Conservation (phyloP, 2,797 vertebrate genomes). For the Harpagifer antarcticus region DNA sequence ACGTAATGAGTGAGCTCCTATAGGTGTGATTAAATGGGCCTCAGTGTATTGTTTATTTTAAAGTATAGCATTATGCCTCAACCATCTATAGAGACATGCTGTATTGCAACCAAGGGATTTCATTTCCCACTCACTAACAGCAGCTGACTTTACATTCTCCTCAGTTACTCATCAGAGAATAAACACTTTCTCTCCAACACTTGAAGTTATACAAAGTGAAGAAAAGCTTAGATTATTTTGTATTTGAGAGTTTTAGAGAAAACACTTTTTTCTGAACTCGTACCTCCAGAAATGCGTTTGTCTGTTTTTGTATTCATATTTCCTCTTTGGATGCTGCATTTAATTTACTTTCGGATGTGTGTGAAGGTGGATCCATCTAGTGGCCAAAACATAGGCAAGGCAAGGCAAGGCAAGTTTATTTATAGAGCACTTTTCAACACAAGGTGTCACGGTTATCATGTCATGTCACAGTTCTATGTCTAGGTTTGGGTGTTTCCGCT, state of each 20-base stretch:
- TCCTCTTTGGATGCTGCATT: neutral
- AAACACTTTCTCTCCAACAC: too few relatives aligned
- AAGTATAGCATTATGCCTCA: neutral
- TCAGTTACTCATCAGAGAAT: neutral
- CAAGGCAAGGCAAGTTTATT: too few relatives aligned
- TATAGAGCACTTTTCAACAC: too few relatives aligned
- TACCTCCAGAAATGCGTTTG: neutral
- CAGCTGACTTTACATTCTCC: constrained; percentile 13
- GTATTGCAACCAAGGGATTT: neutral
- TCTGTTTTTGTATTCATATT: neutral
- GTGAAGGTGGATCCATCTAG: constrained; percentile 28
- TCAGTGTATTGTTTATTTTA: neutral
- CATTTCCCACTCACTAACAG: neutral
- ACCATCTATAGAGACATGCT: neutral
- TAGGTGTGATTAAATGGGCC: neutral
- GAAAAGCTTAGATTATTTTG: neutral
- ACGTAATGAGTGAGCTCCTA: neutral
- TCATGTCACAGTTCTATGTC: too few relatives aligned
- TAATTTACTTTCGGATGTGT: neutral
- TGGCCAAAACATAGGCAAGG: neutral
- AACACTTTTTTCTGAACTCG: neutral
- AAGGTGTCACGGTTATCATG: too few relatives aligned
- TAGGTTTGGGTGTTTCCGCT: too few relatives aligned
- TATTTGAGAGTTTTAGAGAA: neutral
- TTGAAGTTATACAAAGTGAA: too few relatives aligned